Evolutionary conservation across 2,888 invertebrate species (phyloP), one percentile per base, ranked within the genome.

Genomic region (Drosophila setosimentum): DNA sequence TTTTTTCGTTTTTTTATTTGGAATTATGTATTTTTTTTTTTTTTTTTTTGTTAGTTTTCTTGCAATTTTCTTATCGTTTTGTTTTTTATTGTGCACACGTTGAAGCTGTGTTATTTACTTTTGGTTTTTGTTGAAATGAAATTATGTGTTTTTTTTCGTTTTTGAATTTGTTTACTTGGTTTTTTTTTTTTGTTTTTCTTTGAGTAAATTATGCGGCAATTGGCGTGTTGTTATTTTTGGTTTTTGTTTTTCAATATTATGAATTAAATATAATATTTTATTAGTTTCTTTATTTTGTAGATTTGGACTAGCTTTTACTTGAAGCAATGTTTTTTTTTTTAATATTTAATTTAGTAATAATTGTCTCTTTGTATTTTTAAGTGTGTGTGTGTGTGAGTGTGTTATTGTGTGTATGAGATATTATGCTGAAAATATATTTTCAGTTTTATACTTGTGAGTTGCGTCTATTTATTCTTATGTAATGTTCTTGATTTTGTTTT

Each of bases 241-340:
- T 10, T n/a, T 68, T 70, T 71, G 61, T 68, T 68, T 75, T 53
- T 68, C 68, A 78, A 68, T 73, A 73, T 60, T 60, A 62, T 77
- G 59, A 77, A 55, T 75, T 81, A 76, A 89, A 74, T 80, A 69
- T 76, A 80, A 30, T 68, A 68, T 72, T 73, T 64, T 55, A 33
- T 68, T 40, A 33, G 29, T 54, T 71, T 61, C n/a, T 69, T 73
- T 74, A 57, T 69, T 60, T 71, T 85, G 88, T 88, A 90, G 84
- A 83, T 80, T 85, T 88, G 91, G 88, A 89, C 83, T 91, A 85
- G 83, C 79, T 87, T 85, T 80, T 85, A 78, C 64, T 80, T 78
- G 55, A 77, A 79, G 84, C 76, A 79, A 82, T 76, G 63, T 71
- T 87, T 76, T 73, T 63, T 58, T 65, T 51, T 55, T 63, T 68